Evolutionary conservation across 2,888 invertebrate genomes (phyloP), one percentile per base, ranked within the genome.

Genomic region (Chesias legatella): DNA sequence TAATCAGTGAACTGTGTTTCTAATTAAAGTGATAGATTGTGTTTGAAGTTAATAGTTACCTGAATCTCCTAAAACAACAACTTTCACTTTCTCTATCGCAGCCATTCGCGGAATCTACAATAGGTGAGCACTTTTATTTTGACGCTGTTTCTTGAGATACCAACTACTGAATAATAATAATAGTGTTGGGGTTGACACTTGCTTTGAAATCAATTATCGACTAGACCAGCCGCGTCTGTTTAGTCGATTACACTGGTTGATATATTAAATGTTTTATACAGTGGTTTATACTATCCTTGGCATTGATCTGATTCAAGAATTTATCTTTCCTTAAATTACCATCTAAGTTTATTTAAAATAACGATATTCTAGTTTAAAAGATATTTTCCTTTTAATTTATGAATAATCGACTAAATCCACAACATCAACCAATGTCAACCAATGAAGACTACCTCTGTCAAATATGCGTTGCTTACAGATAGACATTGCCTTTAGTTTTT

Each of bases 41-140:
- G 58, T 36, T 44, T 53, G 58, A 54, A 63, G 45, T 46, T 32
- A 46, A 47, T 39, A 67, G 67, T 79, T 90, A 94, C 95, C 96
- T 50, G 95, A 95, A 89, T 98, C 98, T 33, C 98, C 98, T 46
- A 98, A 92, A 43, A 98, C 93, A 60, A 98, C 91, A 47, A 98
- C 93, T 78, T 96, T 94, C 9, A 96, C 96, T 90, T 95, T 94
- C 80, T 96, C 95, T 64, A 95, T 94, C 51, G 93, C 92, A 63
- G 95, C 93, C 94, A 94, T 95, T 81, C 68, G 64, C 60, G 56
- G 51, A 56, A 51, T 48, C 52, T 51, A 32, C 52, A 25, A 55
- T 65, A 54, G 73, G 82, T 80, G 67, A 68, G 69, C 66, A 66
- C 58, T 71, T 65, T 53, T 74, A 64, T 68, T 75, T 73, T 78